phyloP scores from a whole-genome alignment of 2,888 invertebrate species.

The Limenitis camilla region DNA sequence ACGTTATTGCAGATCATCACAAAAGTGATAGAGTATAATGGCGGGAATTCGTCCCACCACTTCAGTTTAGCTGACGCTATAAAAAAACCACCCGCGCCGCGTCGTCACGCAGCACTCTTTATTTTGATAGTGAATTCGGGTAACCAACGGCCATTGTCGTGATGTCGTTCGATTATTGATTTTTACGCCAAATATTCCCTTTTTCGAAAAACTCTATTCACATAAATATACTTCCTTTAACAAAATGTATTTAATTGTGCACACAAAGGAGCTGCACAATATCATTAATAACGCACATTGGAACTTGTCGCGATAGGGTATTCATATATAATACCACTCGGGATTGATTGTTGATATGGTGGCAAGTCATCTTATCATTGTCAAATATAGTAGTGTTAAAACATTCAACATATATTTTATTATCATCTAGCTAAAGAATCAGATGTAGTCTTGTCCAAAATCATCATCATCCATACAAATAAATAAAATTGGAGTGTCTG shows the following conservation, averaged over 20 bases:
- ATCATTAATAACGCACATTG: slow-evolving; percentile 69
- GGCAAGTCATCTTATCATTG: slow-evolving; percentile 24
- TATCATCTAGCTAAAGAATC: too few species aligned
- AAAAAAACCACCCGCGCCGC: slow-evolving; percentile 69
- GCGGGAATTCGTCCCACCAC: slow-evolving; percentile 48
- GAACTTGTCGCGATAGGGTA: slow-evolving; percentile 56
- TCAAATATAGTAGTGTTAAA: neutral
- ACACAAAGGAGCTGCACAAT: slow-evolving; percentile 56
- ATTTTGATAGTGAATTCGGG: slow-evolving; percentile 68
- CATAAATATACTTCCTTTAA: slow-evolving; percentile 64
- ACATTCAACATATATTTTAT: neutral
- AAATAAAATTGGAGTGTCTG: too few species aligned
- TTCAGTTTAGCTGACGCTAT: slow-evolving; percentile 41
- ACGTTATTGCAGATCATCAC: slow-evolving; percentile 17
- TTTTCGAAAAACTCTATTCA: slow-evolving; percentile 61
- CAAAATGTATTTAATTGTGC: slow-evolving; percentile 55
- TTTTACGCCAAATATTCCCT: slow-evolving; percentile 71
- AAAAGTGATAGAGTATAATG: slow-evolving; percentile 31
- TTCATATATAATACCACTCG: slow-evolving; percentile 21
- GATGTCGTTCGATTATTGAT: slow-evolving; percentile 69
- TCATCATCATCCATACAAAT: too few species aligned
- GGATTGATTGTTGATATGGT: slow-evolving; percentile 8
- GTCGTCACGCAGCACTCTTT: slow-evolving; percentile 61
- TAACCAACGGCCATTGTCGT: slow-evolving; percentile 64
- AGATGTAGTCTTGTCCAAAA: too few species aligned